These are phyloP conservation scores for Noctuana brunneofusca DNA, from an alignment of 2,888 invertebrate genomes.

Conservation along the genomic window DNA sequence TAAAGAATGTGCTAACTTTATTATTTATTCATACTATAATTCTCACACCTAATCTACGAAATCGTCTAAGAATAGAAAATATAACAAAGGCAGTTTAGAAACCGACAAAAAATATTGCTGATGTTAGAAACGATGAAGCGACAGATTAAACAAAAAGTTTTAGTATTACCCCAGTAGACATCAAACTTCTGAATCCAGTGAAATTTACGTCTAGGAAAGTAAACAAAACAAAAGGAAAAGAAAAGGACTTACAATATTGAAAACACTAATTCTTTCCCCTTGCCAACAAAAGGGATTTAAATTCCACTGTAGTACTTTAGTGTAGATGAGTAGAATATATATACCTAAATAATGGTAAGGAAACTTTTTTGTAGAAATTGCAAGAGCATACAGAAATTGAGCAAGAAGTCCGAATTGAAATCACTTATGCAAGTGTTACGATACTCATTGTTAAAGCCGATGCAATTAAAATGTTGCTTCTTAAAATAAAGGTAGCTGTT, in stretches of 20 bases:
- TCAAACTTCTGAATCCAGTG: not conserved
- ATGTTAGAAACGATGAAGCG: conserved; percentile 4
- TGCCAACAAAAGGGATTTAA: conserved; percentile 23
- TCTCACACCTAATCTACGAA: not conserved
- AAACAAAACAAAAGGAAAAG: not conserved
- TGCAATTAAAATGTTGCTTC: not conserved
- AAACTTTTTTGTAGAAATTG: conserved; percentile 4
- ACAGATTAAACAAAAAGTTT: conserved; percentile 16
- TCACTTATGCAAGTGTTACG: not conserved
- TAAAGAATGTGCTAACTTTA: not conserved
- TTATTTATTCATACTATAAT: conserved; percentile 1
- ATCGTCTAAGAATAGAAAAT: conserved; percentile 7
- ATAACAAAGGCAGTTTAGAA: conserved; percentile 9
- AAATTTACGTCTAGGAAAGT: conserved; percentile 11
- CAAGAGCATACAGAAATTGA: not conserved
- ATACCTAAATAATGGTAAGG: conserved; percentile 12
- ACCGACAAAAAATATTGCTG: conserved; percentile 10
- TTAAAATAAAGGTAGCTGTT: too few relatives aligned
- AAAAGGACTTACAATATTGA: conserved; percentile 1
- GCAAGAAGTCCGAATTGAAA: conserved; percentile 9
- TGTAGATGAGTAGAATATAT: conserved; percentile 19
- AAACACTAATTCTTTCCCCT: conserved; percentile 9
- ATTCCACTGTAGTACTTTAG: conserved; percentile 18
- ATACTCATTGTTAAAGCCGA: not conserved
- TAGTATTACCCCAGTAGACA: not conserved